A percentile compares a stretch with the other conserved stretches of the same genome.
These are phyloP conservation scores for Galaxea fascicularis DNA, from an alignment of 92 coral and sea anemone genomes.

Conservation along the genomic window DNA sequence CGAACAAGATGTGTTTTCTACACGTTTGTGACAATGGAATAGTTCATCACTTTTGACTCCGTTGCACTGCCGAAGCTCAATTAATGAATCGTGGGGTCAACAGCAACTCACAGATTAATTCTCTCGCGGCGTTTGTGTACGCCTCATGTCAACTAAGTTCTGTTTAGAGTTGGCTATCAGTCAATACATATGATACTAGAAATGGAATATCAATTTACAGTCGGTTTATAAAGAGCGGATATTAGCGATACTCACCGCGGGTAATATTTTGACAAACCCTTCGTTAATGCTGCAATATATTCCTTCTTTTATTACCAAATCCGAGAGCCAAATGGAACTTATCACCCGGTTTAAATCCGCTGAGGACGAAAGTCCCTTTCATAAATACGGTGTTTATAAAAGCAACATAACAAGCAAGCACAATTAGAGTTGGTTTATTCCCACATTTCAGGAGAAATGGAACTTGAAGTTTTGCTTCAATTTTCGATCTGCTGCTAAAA, in stretches of 20 bases:
- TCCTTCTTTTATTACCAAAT: not conserved
- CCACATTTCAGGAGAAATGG: not conserved
- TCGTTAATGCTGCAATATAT: not conserved
- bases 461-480: not conserved
- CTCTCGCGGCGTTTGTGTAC: not conserved
- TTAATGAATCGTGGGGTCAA: slow-evolving; percentile 28
- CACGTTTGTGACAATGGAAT: not conserved
- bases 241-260: not conserved
- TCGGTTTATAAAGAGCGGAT: not conserved
- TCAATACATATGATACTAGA: slow-evolving; percentile 8
- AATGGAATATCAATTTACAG: slow-evolving; percentile 29
- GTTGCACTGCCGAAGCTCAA: slow-evolving; percentile 8
- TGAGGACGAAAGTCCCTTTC: too few relatives aligned
- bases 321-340: not conserved
- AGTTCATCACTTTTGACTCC: not conserved
- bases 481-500: not conserved
- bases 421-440: not conserved
- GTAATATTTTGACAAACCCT: not conserved
- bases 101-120: slow-evolving; percentile 54
- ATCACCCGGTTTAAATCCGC: not conserved
- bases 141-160: slow-evolving; percentile 17
- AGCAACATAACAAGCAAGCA: not conserved
- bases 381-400: slow-evolving; percentile 1
- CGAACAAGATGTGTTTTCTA: too few relatives aligned
- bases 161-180: slow-evolving; percentile 10